Evolutionary conservation across 2,888 invertebrate species (phyloP).

Genomic region (Noctua fimbriata): DNA sequence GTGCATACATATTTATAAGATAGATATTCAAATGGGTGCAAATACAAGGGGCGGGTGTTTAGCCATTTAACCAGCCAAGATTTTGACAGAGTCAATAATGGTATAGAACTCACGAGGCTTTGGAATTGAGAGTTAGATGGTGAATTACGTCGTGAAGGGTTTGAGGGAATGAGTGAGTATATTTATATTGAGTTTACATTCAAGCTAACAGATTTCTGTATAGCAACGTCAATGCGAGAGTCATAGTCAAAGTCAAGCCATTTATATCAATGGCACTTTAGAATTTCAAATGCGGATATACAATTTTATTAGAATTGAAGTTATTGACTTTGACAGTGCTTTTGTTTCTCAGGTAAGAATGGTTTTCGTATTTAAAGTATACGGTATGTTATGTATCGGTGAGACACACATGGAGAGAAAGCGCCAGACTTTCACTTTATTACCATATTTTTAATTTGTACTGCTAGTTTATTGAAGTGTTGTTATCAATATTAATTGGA

Average conservation of each 20-base stretch:
- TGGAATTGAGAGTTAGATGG: constrained; percentile 21
- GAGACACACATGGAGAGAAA: background rate
- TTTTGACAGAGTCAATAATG: constrained; percentile 60
- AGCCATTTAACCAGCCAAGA: constrained; percentile 65
- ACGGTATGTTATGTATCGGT: too few species aligned
- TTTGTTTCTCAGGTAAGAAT: background rate
- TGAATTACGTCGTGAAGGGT: constrained; percentile 24
- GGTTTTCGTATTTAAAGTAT: background rate
- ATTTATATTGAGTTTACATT: constrained; percentile 15
- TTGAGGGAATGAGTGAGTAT: background rate
- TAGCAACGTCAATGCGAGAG: background rate
- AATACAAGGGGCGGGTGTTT: constrained; percentile 67
- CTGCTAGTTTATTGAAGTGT: background rate
- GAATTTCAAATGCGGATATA: background rate
- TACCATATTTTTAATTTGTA: background rate
- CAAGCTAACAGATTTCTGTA: background rate
- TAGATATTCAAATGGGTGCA: constrained; percentile 76
- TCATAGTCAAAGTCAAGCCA: background rate
- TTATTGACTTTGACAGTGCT: background rate
- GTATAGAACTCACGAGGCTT: constrained; percentile 44
- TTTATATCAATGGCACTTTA: background rate
- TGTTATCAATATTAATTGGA: background rate
- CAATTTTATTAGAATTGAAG: background rate
- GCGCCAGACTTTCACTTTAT: background rate
- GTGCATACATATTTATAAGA: constrained; percentile 73